Evolutionary conservation across 2,888 invertebrate species (phyloP), one percentile per base, ranked within the genome.

Genomic region (Octonoba sinensis): DNA sequence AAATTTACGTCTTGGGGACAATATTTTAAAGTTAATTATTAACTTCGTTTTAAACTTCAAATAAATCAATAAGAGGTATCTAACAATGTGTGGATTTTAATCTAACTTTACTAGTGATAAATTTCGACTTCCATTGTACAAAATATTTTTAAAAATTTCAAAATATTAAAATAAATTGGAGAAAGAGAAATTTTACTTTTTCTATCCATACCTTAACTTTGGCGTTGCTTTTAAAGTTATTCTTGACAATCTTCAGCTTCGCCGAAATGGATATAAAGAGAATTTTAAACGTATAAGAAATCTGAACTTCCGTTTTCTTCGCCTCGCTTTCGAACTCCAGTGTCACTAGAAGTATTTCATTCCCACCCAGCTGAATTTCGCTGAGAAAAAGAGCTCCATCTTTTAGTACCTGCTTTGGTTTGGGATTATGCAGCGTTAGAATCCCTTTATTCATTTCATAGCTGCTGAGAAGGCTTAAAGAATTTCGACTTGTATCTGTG

Each of bases 251-350:
- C 20, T 65, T 72, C 64, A 84, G 46, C 27, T 84, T 84, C 8
- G 84, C 84, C 1, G 82, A 47, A 16, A 84, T 73, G 15, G 84
- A 60, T 27, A 76, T 73, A 59, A 84, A 84, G 0, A 84, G 67
- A n/a, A 84, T 82, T 56, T 82, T 84, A 47, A 84, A 62, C 3
- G 72, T 84, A n/a, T 82, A 51, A 0, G 77, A 49, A 0, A 60
- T 56, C 66, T 82, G 72, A 12, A 84, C 84, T 18, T 84, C 82
- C 1, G 65, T 56, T 60, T 74, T 81, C 36, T 72, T 70, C 36
- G 62, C 44, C 59, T 81, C 77, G 13, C 56, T 60, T 46, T 84
- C 70, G 24, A 84, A 84, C 20, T 82, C 82, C 27, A 84, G 60
- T 0, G 82, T 74, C 12, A 84, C 84, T 1, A 82, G 51, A 6